These are phyloP conservation scores for Sipha flava DNA, from an alignment of 1,140 invertebrate species.

Conservation along the genomic window DNA sequence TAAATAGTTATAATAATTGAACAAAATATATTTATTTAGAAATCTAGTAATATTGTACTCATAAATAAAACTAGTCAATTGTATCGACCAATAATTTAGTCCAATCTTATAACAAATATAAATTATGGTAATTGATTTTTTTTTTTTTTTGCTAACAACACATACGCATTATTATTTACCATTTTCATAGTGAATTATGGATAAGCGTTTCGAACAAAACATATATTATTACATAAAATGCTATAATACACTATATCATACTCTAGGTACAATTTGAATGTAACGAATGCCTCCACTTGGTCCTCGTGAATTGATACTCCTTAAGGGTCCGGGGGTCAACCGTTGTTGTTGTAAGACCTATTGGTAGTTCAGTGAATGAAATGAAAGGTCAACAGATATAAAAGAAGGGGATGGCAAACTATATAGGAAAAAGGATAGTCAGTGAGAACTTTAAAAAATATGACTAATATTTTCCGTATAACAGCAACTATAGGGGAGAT, in stretches of 20 bases:
- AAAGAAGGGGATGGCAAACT: background rate
- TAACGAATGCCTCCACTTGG: background rate
- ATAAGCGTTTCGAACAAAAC: background rate
- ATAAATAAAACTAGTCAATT: too few relatives aligned
- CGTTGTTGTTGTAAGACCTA: background rate
- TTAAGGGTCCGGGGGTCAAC: background rate
- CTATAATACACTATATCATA: background rate
- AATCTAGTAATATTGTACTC: too few relatives aligned
- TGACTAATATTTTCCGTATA: background rate
- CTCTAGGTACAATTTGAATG: background rate
- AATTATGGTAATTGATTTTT: too few relatives aligned
- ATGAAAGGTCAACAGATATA: background rate
- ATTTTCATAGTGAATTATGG: background rate
- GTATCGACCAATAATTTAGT: too few relatives aligned
- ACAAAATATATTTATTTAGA: too few relatives aligned
- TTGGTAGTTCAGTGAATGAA: constrained; percentile 1
- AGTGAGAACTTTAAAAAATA: background rate
- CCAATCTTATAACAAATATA: too few relatives aligned
- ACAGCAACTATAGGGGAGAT: background rate
- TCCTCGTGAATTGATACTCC: background rate
- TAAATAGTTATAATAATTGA: too few relatives aligned
- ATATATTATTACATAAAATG: background rate
- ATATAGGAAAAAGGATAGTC: background rate
- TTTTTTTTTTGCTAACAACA: too few relatives aligned
- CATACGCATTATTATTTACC: background rate